Evolutionary conservation across 2,797 vertebrate genomes (phyloP), one percentile per base, ranked within the genome.

Genomic region (Poecilia velifera): DNA sequence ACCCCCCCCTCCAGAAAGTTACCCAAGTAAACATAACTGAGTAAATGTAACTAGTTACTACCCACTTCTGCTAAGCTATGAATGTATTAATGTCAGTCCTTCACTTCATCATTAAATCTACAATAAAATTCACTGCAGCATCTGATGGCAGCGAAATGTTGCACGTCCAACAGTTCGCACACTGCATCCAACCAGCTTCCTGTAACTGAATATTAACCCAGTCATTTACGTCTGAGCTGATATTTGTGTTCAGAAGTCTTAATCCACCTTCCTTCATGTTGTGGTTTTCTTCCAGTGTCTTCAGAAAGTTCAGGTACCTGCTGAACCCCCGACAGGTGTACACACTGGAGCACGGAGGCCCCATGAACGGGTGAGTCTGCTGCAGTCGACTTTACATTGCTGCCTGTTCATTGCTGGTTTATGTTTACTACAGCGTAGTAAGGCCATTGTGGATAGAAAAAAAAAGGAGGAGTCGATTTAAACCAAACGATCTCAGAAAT

Each of bases 321-420:
- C 95, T 99, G 79, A 99, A 99, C 91, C 98, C 98, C 20, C 94
- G 97, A 88, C 98, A 99, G 91, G 98, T 99, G 88, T 98, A 98
- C 95, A 99, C 95, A 93, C 88, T 99, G 96, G 97, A 98, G 49
- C 95, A 90, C 0, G 97, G 96, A 0, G 98, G 98, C 0, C 98
- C 98, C 0, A 94, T 93, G 8, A 94, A 95, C 1, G 97, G 98
- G 98, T 99, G 95, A 94, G 95, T 93, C 49, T 55, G 8, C 41
- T 34, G 39, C 47, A 16, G 20, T 66, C 8, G 1, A 39, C 64
- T 22, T 31, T 36, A 53, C 59, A 39, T 1, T 74, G 5, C 3
- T 81, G 16, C 10, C 43, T 46, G 39, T 62, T 34, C 16, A 28
- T 12, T 57, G 55, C 55, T 53, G 8, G 22, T 53, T 25, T 22